A percentile compares a stretch with the other conserved stretches of the same genome.
phyloP scores from a whole-genome alignment of 2,888 invertebrate species.

The Sesia bembeciformis region DNA sequence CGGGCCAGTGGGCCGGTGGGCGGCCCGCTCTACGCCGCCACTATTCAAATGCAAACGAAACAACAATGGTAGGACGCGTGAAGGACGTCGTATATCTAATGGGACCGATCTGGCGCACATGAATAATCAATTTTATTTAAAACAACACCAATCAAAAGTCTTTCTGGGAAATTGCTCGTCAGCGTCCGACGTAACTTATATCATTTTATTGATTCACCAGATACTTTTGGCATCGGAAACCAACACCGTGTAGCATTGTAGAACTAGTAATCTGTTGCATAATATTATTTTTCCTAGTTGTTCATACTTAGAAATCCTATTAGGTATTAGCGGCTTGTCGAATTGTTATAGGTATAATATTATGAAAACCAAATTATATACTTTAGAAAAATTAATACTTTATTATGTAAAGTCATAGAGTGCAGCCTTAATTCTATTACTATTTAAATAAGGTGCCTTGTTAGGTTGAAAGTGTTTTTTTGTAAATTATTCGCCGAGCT shows the following conservation, averaged over 20 bases:
- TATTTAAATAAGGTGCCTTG: constrained; percentile 69
- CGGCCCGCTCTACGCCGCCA: constrained; percentile 47
- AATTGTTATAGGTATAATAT: constrained; percentile 63
- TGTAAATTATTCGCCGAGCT: constrained; percentile 68
- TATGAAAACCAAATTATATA: constrained; percentile 74
- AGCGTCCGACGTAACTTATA: neutral
- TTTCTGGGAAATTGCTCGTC: constrained; percentile 35
- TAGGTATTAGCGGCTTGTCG: constrained; percentile 63
- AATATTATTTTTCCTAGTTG: constrained; percentile 71
- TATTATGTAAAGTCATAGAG: constrained; percentile 68
- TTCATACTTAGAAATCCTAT: constrained; percentile 72
- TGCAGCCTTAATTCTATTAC: constrained; percentile 68
- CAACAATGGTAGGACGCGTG: constrained; percentile 72
- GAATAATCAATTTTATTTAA: constrained; percentile 71
- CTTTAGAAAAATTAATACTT: constrained; percentile 71
- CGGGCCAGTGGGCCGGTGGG: constrained; percentile 48
- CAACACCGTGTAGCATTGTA: constrained; percentile 27
- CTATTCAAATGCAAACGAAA: constrained; percentile 68
- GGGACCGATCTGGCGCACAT: constrained; percentile 59
- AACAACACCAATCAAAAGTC: constrained; percentile 56
- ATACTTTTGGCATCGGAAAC: constrained; percentile 18
- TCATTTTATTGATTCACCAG: no score
- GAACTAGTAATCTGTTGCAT: constrained; percentile 68
- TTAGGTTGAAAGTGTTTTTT: constrained; percentile 46
- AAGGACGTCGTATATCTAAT: constrained; percentile 70